Evolutionary conservation across 2,888 invertebrate genomes (phyloP).

Genomic region (Cephonodes hylas): DNA sequence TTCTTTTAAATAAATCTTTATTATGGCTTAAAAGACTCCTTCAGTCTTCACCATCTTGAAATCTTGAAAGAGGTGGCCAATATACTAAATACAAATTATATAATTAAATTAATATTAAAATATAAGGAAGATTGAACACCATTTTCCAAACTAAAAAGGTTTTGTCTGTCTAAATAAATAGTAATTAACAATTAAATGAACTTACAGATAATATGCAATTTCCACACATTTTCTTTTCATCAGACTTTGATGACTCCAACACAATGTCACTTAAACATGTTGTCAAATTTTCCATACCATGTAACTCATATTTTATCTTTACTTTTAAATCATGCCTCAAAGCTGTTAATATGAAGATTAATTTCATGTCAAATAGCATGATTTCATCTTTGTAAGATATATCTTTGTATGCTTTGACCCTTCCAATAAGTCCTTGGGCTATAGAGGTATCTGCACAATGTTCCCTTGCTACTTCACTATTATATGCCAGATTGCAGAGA

Average conservation of each 20-base stretch:
- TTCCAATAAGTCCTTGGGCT: slow-evolving; percentile 86
- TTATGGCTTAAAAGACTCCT: too few relatives aligned
- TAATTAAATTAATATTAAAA: too few relatives aligned
- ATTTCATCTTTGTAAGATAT: slow-evolving; percentile 85
- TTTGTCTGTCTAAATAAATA: neutral
- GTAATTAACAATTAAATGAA: slow-evolving; percentile 7
- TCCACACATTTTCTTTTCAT: slow-evolving; percentile 41
- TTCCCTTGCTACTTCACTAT: slow-evolving; percentile 75
- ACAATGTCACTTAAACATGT: slow-evolving; percentile 85
- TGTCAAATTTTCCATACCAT: slow-evolving; percentile 85
- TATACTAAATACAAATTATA: too few relatives aligned
- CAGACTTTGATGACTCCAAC: slow-evolving; percentile 52
- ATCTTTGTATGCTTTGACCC: slow-evolving; percentile 85
- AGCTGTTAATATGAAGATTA: slow-evolving; percentile 94
- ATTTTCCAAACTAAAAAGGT: neutral
- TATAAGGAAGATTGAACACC: too few relatives aligned
- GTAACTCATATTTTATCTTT: slow-evolving; percentile 84
- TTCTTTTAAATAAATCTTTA: too few relatives aligned
- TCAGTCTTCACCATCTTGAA: too few relatives aligned
- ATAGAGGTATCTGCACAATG: slow-evolving; percentile 81
- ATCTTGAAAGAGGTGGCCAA: too few relatives aligned
- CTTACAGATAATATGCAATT: slow-evolving; percentile 53
- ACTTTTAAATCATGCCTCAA: slow-evolving; percentile 85
- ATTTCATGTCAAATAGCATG: slow-evolving; percentile 92
- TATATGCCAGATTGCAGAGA: slow-evolving; percentile 93